phyloP scores from a whole-genome alignment of 2,797 vertebrate genomes.

The Poecile montanus region DNA sequence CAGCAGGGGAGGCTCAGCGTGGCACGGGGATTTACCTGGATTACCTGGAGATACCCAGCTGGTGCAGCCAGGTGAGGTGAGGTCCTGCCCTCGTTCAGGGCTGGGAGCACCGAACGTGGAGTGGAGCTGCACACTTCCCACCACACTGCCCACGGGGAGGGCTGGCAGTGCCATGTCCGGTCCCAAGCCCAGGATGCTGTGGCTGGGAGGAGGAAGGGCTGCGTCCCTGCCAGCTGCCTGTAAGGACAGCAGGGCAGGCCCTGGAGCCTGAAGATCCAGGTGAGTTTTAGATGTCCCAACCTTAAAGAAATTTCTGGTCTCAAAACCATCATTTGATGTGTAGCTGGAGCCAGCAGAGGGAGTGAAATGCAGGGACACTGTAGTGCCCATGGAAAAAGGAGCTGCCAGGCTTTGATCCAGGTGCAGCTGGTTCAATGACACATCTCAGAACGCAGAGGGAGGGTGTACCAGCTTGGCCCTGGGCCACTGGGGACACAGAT shows the following conservation, averaged over 20 bases:
- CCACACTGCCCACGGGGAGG: not conserved
- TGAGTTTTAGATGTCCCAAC: not conserved
- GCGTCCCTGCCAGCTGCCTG: not conserved
- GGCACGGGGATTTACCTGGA: accelerated
- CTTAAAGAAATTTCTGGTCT: not conserved
- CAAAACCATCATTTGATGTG: not conserved
- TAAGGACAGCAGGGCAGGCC: not conserved
- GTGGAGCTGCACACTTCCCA: not conserved
- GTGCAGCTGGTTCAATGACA: not conserved
- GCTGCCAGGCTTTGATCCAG: not conserved
- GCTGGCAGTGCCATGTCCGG: not conserved
- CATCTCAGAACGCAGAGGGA: not conserved
- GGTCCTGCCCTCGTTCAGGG: not conserved
- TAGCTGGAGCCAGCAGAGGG: conserved; percentile 48
- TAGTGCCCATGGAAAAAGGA: not conserved
- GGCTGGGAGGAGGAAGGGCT: not conserved
- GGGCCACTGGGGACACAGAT: not conserved
- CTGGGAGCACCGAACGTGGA: accelerated
- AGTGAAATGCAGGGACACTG: conserved; percentile 8
- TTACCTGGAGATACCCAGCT: accelerated
- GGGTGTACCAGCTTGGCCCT: accelerated
- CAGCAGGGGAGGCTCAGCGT: accelerated
- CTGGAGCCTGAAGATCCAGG: not conserved
- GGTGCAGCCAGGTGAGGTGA: accelerated
- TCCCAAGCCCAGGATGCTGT: accelerated